phyloP scores from a whole-genome alignment of 2,888 invertebrate species.

The Lasioglossum pauxillum region DNA sequence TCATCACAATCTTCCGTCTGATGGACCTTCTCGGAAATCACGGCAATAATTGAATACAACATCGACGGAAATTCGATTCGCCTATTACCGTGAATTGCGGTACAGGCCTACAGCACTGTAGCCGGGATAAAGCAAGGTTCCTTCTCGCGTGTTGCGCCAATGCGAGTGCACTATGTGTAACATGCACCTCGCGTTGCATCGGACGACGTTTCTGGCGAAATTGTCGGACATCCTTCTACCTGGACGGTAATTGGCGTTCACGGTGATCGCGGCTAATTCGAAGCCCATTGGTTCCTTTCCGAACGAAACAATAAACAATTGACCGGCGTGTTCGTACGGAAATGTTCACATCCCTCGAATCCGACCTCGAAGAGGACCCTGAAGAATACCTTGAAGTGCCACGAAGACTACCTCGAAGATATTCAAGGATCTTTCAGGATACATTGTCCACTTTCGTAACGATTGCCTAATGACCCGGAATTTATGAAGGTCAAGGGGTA shows the following conservation, averaged over 20 bases:
- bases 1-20: background rate
- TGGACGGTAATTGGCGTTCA: constrained; percentile 51
- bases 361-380: too few relatives aligned
- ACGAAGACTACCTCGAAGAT: background rate
- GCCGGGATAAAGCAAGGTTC: background rate
- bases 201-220: constrained; percentile 33
- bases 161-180: constrained; percentile 19
- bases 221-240: constrained; percentile 41
- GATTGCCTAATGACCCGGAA: background rate
- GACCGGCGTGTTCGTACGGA: background rate
- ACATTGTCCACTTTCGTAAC: background rate
- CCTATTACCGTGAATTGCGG: constrained; percentile 14
- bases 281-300: constrained; percentile 6
- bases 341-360: too few relatives aligned
- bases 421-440: background rate
- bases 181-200: constrained; percentile 1
- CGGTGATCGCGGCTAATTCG: constrained; percentile 50
- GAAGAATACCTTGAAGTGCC: too few relatives aligned
- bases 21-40: background rate
- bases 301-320: background rate
- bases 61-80: background rate
- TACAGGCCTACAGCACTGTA: constrained; percentile 1
- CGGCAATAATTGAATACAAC: constrained; percentile 14
- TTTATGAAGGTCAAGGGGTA: background rate
- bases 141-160: constrained; percentile 20